A percentile compares a stretch with the other conserved stretches of the same genome.
phyloP scores from a whole-genome alignment of 2,113 vertebrate species.

The Protomyctophum bolini region DNA sequence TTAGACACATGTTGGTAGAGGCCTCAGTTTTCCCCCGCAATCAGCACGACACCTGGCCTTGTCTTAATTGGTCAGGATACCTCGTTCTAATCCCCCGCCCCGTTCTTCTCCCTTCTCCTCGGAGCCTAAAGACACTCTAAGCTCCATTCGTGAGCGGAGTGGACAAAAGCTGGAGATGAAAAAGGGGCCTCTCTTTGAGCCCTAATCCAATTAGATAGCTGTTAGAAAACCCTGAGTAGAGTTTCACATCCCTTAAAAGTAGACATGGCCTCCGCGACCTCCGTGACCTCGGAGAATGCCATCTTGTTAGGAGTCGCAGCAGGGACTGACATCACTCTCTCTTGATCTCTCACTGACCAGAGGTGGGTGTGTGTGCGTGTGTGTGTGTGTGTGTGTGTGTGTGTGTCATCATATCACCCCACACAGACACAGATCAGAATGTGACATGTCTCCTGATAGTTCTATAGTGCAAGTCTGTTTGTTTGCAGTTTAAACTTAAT shows the following conservation, averaged over 20 bases:
- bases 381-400: too few relatives aligned
- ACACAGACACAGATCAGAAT: constrained; percentile 28
- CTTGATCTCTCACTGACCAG: constrained; percentile 46
- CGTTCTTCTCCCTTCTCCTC: constrained; percentile 34
- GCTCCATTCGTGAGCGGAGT: constrained; percentile 42
- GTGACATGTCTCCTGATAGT: constrained; percentile 44
- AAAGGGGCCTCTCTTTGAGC: constrained; percentile 61
- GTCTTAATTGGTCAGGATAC: constrained; percentile 77
- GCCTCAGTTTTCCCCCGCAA: constrained; percentile 71
- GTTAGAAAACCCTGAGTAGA: constrained; percentile 65
- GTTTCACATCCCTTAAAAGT: constrained; percentile 68
- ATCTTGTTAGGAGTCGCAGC: constrained; percentile 61
- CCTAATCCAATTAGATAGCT: constrained; percentile 80
- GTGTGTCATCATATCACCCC: not conserved
- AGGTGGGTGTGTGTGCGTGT: constrained; percentile 14
- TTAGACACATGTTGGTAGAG: constrained; percentile 66
- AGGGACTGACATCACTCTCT: constrained; percentile 42
- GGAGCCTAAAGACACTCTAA: constrained; percentile 55
- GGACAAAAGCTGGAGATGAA: constrained; percentile 64
- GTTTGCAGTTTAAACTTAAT: constrained; percentile 67
- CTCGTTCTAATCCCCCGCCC: constrained; percentile 65
- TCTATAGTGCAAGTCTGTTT: constrained; percentile 54
- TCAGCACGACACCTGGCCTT: constrained; percentile 75
- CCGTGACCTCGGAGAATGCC: constrained; percentile 54
- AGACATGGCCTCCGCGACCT: constrained; percentile 63